A percentile compares a stretch with the other conserved stretches of the same genome.
These are phyloP conservation scores for Hemicentrotus pulcherrimus DNA, from an alignment of 35 echinoderm and acorn worm genomes.

Conservation along the genomic window DNA sequence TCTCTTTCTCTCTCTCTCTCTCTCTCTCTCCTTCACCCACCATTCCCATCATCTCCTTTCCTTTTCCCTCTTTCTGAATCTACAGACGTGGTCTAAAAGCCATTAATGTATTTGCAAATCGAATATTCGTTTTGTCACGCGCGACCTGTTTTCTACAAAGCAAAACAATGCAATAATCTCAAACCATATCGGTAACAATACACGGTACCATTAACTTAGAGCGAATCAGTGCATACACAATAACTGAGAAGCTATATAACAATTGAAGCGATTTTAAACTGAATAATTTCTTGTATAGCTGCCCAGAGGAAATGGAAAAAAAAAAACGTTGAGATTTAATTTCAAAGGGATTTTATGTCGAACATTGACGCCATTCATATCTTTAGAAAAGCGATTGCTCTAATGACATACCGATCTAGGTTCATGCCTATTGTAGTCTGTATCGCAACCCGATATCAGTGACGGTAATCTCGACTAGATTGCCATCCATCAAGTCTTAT, in stretches of 20 bases:
- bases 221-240: not conserved
- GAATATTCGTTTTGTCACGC: not conserved
- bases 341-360: not conserved
- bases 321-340: not conserved
- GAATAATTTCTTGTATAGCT: not conserved
- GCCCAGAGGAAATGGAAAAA: not conserved
- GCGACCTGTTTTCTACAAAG: conserved; percentile 10
- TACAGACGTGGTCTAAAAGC: not conserved
- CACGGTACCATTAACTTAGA: not conserved
- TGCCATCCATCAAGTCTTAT: not conserved
- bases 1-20: not conserved
- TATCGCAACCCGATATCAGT: not conserved
- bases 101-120: not conserved
- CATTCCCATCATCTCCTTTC: too few species aligned
- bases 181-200: not conserved
- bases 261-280: not conserved
- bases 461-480: not conserved
- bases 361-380: not conserved
- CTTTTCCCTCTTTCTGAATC: not conserved
- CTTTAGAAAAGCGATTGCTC: not conserved
- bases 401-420: not conserved
- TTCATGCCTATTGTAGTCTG: not conserved
- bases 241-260: not conserved
- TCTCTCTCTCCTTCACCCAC: not conserved
- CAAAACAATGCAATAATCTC: not conserved